These are phyloP conservation scores for Carterocephalus palaemon DNA, from an alignment of 2,888 invertebrate species.

Conservation along the genomic window DNA sequence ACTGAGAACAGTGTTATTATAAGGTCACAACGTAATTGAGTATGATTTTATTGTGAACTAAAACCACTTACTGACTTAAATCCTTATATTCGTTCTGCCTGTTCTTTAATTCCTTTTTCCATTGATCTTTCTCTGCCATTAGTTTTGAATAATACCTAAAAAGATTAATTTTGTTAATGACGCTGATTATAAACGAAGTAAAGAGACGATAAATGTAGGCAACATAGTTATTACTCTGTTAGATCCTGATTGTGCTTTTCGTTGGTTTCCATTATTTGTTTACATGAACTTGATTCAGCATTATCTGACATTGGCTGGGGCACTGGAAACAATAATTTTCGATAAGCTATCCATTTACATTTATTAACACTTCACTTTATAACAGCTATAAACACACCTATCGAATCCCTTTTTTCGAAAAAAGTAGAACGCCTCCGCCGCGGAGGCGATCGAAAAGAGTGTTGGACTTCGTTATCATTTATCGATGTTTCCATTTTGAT, in stretches of 20 bases:
- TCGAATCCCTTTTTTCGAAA: constrained; percentile 64
- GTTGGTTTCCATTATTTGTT: constrained; percentile 36
- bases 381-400: constrained; percentile 40
- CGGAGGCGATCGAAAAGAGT: constrained; percentile 61
- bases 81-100: constrained; percentile 64
- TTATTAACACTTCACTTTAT: neutral
- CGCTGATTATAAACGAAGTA: neutral
- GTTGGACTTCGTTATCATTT: constrained; percentile 47
- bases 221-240: constrained; percentile 49
- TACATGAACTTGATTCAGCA: constrained; percentile 35
- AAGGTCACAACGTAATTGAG: no score
- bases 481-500: constrained; percentile 54
- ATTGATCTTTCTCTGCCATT: constrained; percentile 60
- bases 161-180: constrained; percentile 5
- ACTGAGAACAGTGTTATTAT: no score
- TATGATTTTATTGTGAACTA: neutral
- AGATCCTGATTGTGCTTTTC: constrained; percentile 46
- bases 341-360: neutral
- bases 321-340: constrained; percentile 42
- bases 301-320: constrained; percentile 47
- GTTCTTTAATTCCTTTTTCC: constrained; percentile 63
- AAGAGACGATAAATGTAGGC: no score
- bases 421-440: constrained; percentile 67
- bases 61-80: constrained; percentile 56
- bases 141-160: constrained; percentile 54